Percentiles rank a stretch among this genome's conserved stretches.
phyloP scores from a whole-genome alignment of 1,140 invertebrate species.

The Chionoecetes opilio region DNA sequence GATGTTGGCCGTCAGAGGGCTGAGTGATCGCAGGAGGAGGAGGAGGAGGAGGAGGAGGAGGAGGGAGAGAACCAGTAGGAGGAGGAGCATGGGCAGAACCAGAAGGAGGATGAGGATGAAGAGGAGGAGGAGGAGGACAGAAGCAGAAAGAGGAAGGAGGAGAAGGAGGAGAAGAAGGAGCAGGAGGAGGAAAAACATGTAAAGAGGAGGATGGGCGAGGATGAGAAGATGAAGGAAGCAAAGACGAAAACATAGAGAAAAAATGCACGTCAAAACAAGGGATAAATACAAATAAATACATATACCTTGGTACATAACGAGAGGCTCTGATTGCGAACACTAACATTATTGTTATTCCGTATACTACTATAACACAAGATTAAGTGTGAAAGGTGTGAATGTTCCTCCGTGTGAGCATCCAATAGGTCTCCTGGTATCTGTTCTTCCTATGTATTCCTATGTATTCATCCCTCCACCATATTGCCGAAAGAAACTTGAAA shows the following conservation, averaged over 20 bases:
- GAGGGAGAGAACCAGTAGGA: neutral
- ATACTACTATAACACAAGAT: no score
- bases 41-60: conserved; percentile 20
- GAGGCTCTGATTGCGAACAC: no score
- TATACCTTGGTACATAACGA: neutral
- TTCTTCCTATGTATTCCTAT: no score
- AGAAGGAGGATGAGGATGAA: neutral
- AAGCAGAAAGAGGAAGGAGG: neutral
- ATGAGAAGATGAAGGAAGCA: neutral
- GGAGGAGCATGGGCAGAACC: neutral
- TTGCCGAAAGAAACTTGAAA: no score
- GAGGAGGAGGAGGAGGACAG: neutral
- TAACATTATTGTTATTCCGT: no score
- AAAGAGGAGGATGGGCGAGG: no score
- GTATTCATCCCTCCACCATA: no score
- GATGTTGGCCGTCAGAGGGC: conserved; percentile 58
- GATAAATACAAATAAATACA: neutral
- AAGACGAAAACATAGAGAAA: neutral
- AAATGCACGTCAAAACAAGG: no score
- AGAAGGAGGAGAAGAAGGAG: neutral
- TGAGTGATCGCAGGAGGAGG: conserved; percentile 31
- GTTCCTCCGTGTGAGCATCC: no score
- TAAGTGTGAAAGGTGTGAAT: no score
- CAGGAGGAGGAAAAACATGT: neutral
- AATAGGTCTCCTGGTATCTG: no score